Evolutionary conservation across 2,797 vertebrate genomes (phyloP), one percentile per base, ranked within the genome.

Genomic region (Melanotaenia pygmaea): DNA sequence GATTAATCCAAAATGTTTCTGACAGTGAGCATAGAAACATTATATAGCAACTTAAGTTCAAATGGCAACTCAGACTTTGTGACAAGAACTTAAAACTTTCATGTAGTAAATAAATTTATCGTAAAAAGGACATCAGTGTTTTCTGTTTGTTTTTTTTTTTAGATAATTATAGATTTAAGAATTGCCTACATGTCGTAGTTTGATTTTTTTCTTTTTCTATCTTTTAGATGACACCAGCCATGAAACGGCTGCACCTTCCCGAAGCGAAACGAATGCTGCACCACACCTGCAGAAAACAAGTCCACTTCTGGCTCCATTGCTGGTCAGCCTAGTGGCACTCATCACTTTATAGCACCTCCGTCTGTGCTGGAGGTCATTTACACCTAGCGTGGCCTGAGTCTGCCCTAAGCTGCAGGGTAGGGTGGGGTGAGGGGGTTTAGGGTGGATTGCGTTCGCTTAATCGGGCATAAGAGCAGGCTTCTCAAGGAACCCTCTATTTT

Each of bases 231-330:
- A 99, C 88, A 99, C 97, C 61, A 97, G 97, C 91, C 98, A 98
- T 67, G 98, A 99, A 94, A 97, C 97, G 73, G 98, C 98, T 76
- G 98, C 99, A 92, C 97, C 98, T 75, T 99, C 98, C 92, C 96
- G 96, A 87, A 96, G 98, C 3, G 97, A 96, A 10, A 91, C 97
- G 1, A 94, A 92, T n/a, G 94, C 96, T 8, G 96, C 95, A 58
- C 92, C 95, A 34, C 94, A 90, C 86, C 94, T 94, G 64, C 95
- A 94, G 92, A 96, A 96, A 92, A 92, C 95, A 76, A 94, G 94
- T 86, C 88, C 83, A 73, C 95, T 96, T 81, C 94, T 97, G 95
- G 95, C 95, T 83, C 91, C 94, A 73, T 88, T 96, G 67, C 94
- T 98, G 92, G 93, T 96, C 91, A 94, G 96, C 92, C 92, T 97